Evolutionary conservation across 2,888 invertebrate genomes (phyloP).

Genomic region (Ceraclea dissimilis): DNA sequence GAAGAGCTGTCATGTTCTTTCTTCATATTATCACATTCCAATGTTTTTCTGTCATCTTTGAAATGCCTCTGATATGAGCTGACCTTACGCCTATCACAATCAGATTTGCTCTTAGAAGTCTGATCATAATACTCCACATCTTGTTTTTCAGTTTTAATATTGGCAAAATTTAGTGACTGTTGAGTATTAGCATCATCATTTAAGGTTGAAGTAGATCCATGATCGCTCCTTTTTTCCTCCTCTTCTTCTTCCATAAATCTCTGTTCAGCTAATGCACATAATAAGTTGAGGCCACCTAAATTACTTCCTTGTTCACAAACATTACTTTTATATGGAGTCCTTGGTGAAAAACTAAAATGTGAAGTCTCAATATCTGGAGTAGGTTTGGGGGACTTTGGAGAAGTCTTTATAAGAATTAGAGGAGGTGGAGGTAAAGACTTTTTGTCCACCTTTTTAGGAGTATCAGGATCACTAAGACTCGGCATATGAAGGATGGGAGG

Average conservation of each 20-base stretch:
- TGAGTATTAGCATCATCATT: slow-evolving; percentile 19
- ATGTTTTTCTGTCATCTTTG: neutral
- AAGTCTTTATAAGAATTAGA: slow-evolving; percentile 42
- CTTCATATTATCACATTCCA: slow-evolving; percentile 28
- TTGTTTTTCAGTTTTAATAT: slow-evolving; percentile 25
- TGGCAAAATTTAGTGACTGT: slow-evolving; percentile 12
- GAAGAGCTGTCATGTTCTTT: slow-evolving; percentile 20
- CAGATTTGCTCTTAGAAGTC: slow-evolving; percentile 37
- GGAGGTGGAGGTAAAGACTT: slow-evolving; percentile 41
- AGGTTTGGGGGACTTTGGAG: slow-evolving; percentile 39
- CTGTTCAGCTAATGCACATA: slow-evolving; percentile 81
- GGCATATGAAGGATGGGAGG: slow-evolving; percentile 36
- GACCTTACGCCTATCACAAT: slow-evolving; percentile 5
- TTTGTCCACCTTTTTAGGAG: slow-evolving; percentile 30
- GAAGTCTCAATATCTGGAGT: slow-evolving; percentile 36
- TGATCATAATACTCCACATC: slow-evolving; percentile 15
- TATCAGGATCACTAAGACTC: slow-evolving; percentile 12
- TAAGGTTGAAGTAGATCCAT: slow-evolving; percentile 11
- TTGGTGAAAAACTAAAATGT: slow-evolving; percentile 36
- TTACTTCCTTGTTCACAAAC: slow-evolving; percentile 37
- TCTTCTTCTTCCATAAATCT: slow-evolving; percentile 69
- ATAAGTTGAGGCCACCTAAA: slow-evolving; percentile 61
- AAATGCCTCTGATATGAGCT: slow-evolving; percentile 4
- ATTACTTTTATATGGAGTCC: slow-evolving; percentile 27
- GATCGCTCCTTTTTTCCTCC: slow-evolving; percentile 33